Evolutionary conservation across 2,113 vertebrate genomes (phyloP), one percentile per base, ranked within the genome.

Genomic region (Dunckerocampus dactyliophorus): DNA sequence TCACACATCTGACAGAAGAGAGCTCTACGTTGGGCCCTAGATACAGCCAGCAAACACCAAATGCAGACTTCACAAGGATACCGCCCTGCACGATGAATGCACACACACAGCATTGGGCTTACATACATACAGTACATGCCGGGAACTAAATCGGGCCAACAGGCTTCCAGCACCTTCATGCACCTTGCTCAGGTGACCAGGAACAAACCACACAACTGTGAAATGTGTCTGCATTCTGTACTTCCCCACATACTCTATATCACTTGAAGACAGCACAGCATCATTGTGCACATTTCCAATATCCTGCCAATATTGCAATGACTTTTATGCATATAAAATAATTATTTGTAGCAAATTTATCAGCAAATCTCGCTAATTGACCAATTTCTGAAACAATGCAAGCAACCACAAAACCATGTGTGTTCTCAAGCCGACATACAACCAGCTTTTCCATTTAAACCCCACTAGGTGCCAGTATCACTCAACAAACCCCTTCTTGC

Each of bases 1-100:
- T 88, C 79, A 78, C 83, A 88, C 82, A 78, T 85, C 77, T 88
- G 80, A 85, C 84, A 84, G 75, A 77, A 43, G 61, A 85, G 83
- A 85, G 76, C 81, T 83, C 79, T 7, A 81, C 83, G 83, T 82
- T 85, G 85, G 82, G 81, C 75, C 76, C 78, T 71, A 85, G 80
- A 81, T 77, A 76, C 66, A 81, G 71, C 72, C 61, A 65, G 74
- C 75, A 80, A 85, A 85, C 75, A 82, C 54, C 54, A 19, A 82
- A 84, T 72, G 69, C 73, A 65, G 61, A 67, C 67, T 78, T 72
- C 72, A 75, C 56, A 74, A 37, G 74, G 58, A 76, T 47, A 67
- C 63, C 49, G 46, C 62, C 63, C 34, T 51, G 14, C 39, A 43
- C 59, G 70, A 69, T 75, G 37, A 82, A 73, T 61, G 59, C 64